phyloP scores from a whole-genome alignment of 92 coral and sea anemone species.

The Palythoa grandis region DNA sequence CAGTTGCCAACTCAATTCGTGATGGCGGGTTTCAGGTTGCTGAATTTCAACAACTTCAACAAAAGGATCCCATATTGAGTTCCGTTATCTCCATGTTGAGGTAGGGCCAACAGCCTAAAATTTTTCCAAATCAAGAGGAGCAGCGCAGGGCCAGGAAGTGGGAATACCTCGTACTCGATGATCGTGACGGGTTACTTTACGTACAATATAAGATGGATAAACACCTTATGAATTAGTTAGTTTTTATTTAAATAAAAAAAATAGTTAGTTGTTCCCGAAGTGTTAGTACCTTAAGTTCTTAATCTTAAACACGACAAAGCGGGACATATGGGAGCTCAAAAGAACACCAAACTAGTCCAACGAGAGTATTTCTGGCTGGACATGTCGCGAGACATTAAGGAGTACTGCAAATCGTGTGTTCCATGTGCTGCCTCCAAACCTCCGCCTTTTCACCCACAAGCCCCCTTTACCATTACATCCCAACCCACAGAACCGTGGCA shows the following conservation, averaged over 20 bases:
- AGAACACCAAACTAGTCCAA: slow-evolving; percentile 43
- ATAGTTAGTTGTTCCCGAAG: slow-evolving; percentile 47
- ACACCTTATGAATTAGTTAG: slow-evolving; percentile 22
- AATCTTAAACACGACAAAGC: slow-evolving; percentile 52
- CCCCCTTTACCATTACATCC: background rate
- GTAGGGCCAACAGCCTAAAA: background rate
- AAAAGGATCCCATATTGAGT: slow-evolving; percentile 49
- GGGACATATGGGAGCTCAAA: slow-evolving; percentile 47
- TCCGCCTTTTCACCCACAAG: slow-evolving; percentile 16
- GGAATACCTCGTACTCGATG: slow-evolving; percentile 14
- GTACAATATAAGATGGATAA: slow-evolving; percentile 37
- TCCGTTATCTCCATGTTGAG: slow-evolving; percentile 20
- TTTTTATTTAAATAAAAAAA: too few relatives aligned
- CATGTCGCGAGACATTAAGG: slow-evolving; percentile 27
- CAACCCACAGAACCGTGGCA: slow-evolving; percentile 54
- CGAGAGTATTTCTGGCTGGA: slow-evolving; percentile 51
- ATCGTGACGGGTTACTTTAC: slow-evolving; percentile 24
- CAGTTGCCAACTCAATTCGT: slow-evolving; percentile 10
- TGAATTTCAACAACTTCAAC: slow-evolving; percentile 41
- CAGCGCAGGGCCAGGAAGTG: slow-evolving; percentile 21
- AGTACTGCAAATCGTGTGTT: slow-evolving; percentile 51
- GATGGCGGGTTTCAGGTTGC: background rate
- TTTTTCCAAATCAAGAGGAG: slow-evolving; percentile 8
- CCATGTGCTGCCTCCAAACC: slow-evolving; percentile 27
- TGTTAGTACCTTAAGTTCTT: slow-evolving; percentile 33